Conservation (phyloP, 2,113 vertebrate genomes). For the Carassius gibelio region DNA sequence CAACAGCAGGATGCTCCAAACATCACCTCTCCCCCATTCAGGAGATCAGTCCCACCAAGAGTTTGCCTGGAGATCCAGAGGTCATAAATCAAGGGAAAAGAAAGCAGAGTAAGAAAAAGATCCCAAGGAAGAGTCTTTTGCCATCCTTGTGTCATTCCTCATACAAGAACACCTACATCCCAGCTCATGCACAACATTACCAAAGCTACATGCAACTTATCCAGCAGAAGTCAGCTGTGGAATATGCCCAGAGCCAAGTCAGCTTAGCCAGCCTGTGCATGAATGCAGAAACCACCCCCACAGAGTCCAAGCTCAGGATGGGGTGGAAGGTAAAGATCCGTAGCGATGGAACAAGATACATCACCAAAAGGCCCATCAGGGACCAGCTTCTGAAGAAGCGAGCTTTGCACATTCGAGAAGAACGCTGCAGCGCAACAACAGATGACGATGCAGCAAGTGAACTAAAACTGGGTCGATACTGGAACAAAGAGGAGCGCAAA, state of each 20-base stretch:
- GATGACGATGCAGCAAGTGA: conserved; percentile 93
- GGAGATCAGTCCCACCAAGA: conserved; percentile 64
- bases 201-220: conserved; percentile 99
- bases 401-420: conserved; percentile 90
- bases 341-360: conserved; percentile 91
- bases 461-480: conserved; percentile 96
- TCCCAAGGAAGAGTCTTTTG: conserved; percentile 48
- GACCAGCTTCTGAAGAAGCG: conserved; percentile 91
- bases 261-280: conserved; percentile 90
- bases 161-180: conserved; percentile 90
- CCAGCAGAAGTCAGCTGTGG: conserved; percentile 95
- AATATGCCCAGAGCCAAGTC: conserved; percentile 94
- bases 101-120: conserved; percentile 69
- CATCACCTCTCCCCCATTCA: conserved; percentile 73
- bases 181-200: conserved; percentile 94
- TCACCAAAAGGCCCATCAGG: conserved; percentile 89
- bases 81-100: conserved; percentile 69
- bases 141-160: conserved; percentile 73
- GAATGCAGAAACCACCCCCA: conserved; percentile 70
- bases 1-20: conserved; percentile 60
- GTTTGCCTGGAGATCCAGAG: conserved; percentile 74
- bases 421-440: conserved; percentile 91
- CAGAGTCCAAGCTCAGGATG: conserved; percentile 77
- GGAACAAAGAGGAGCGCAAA: conserved; percentile 94
- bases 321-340: conserved; percentile 97